phyloP scores from a whole-genome alignment of 2,113 vertebrate species.

The Cyprinus carpio region DNA sequence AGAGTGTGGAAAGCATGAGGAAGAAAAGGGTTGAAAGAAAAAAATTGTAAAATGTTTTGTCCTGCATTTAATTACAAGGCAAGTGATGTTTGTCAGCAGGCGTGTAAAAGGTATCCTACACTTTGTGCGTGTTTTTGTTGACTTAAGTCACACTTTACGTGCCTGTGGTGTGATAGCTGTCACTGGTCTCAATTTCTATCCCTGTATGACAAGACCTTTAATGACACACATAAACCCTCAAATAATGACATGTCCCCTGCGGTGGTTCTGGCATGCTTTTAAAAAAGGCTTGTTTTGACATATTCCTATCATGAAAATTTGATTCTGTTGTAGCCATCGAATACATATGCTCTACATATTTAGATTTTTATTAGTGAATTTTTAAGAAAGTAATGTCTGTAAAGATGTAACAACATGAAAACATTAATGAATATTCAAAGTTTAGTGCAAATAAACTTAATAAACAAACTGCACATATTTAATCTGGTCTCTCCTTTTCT shows the following conservation, averaged over 20 bases:
- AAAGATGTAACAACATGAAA: neutral
- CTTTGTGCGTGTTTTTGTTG: neutral
- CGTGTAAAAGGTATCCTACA: neutral
- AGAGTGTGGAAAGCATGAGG: neutral
- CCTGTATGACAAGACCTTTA: neutral
- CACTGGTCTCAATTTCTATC: neutral
- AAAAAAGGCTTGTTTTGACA: neutral
- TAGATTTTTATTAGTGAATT: neutral
- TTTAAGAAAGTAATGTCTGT: neutral
- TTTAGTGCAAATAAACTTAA: too few relatives aligned
- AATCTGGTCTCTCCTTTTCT: neutral
- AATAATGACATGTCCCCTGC: neutral
- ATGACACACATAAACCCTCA: neutral
- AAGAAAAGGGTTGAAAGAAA: neutral
- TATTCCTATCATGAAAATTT: neutral
- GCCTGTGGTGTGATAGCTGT: neutral
- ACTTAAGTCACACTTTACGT: neutral
- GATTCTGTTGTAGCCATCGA: neutral
- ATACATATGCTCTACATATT: neutral
- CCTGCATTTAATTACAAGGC: constrained; percentile 25
- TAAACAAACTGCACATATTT: neutral
- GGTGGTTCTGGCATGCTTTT: neutral
- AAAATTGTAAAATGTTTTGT: neutral
- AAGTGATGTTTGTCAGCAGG: constrained; percentile 2
- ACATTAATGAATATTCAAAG: too few relatives aligned